These are phyloP conservation scores for Meteorus cinctellus DNA, from an alignment of 2,888 invertebrate genomes.

Conservation along the genomic window DNA sequence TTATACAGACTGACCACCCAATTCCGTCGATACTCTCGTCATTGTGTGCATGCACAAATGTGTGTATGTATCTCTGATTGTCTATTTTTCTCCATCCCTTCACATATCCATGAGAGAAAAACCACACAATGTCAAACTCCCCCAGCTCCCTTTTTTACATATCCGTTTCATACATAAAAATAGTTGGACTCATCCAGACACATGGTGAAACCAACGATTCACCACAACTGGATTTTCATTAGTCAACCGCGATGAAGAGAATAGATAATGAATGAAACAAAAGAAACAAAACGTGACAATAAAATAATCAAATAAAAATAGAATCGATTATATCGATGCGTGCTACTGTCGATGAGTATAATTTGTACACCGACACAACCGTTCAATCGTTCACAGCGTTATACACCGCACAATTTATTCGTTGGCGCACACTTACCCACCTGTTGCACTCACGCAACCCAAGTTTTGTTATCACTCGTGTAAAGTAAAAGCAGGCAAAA, in stretches of 20 bases:
- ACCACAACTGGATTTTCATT: neutral
- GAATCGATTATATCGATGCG: constrained; percentile 24
- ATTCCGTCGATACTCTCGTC: too few relatives aligned
- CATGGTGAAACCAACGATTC: neutral
- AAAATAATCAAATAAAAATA: constrained; percentile 42
- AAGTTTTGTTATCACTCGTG: neutral
- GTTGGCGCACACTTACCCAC: constrained; percentile 49
- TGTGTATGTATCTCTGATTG: neutral
- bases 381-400: constrained; percentile 60
- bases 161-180: neutral
- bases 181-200: neutral
- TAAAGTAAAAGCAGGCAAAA: constrained; percentile 49
- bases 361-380: constrained; percentile 27
- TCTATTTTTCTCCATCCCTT: neutral
- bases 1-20: too few relatives aligned
- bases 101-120: neutral
- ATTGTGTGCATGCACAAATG: too few relatives aligned
- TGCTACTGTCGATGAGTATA: constrained; percentile 38
- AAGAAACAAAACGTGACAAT: constrained; percentile 33
- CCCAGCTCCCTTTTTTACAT: neutral
- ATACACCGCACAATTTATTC: constrained; percentile 65
- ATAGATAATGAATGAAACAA: constrained; percentile 14
- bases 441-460: constrained; percentile 56
- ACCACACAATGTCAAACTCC: neutral
- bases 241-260: neutral